Base-by-base conservation (phyloP, 2,888 invertebrate genomes). In the Mesorhabditis belari region DNA sequence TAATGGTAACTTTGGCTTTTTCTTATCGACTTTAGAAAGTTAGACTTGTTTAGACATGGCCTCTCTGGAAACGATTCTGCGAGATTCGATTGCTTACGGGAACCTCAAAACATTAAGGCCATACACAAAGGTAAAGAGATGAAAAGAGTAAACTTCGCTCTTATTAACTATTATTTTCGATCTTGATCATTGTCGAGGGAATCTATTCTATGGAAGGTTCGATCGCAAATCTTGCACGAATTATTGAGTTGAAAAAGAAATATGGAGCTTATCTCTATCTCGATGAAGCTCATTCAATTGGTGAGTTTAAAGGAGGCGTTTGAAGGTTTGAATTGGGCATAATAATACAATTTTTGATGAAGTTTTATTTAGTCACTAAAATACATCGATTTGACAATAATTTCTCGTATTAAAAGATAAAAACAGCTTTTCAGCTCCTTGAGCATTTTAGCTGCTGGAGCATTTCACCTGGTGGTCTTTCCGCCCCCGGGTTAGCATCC, bases 261-360 rank as follows among this genome's bases (percentile, higher is more conserved):
- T 94, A 95, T 84, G 91, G 92, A 61, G 91, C 93, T 25, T 92
- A 92, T 82, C 85, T 98, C 72, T 98, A 95, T 85, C 85, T 98
- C 80, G 98, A 99, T 83, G 98, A 98, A 85, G 98, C 98, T 57
- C 98, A 99, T 85, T 93, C 93, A 79, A 88, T 94, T 63, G 96
- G 96, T 71, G 28, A 9, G 60, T 6, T 12, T 6, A 0, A 17
- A n/a, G 44, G n/a, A n/a, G n/a, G n/a, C n/a, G n/a, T n/a, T n/a
- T n/a, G n/a, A n/a, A n/a, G n/a, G n/a, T n/a, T n/a, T n/a, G n/a
- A n/a, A n/a, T n/a, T n/a, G n/a, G n/a, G n/a, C n/a, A n/a, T n/a
- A n/a, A n/a, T n/a, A n/a, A n/a, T n/a, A n/a, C n/a, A n/a, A n/a
- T n/a, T n/a, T 58, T 12, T 9, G 6, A 0, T 23, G 9, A 49